Evolutionary conservation across 2,797 vertebrate genomes (phyloP).

Genomic region (Tolypeutes matacus): DNA sequence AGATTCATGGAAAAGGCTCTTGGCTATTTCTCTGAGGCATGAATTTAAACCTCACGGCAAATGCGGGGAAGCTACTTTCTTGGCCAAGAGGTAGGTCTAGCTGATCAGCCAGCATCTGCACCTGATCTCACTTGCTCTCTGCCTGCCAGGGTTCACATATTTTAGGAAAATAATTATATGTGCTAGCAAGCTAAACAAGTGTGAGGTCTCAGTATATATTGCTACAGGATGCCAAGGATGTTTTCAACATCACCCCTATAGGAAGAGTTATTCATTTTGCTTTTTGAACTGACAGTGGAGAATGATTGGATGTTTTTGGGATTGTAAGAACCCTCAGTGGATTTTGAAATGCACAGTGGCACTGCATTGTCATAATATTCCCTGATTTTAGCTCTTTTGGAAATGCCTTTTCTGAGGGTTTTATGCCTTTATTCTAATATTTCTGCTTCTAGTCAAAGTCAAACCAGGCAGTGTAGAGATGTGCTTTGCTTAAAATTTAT

Average conservation of each 20-base stretch:
- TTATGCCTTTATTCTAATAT: not conserved
- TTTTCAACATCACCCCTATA: too few relatives aligned
- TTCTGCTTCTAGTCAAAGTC: not conserved
- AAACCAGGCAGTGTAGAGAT: not conserved
- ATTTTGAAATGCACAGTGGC: not conserved
- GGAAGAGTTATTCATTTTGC: not conserved
- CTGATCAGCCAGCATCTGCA: too few relatives aligned
- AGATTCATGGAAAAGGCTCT: not conserved
- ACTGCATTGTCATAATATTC: not conserved
- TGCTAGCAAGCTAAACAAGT: not conserved
- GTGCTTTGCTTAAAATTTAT: not conserved
- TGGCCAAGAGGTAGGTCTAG: not conserved
- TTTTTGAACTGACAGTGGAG: not conserved
- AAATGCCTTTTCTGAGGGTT: not conserved
- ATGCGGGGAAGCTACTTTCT: not conserved
- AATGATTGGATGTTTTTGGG: not conserved
- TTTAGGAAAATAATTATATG: not conserved
- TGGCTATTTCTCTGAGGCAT: not conserved
- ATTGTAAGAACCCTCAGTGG: not conserved
- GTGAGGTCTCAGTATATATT: not conserved
- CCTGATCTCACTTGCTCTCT: not conserved
- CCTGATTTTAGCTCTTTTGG: not conserved
- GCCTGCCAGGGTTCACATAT: not conserved
- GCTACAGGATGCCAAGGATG: not conserved
- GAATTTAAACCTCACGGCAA: not conserved